Percentiles rank a stretch among this genome's conserved stretches.
These are phyloP conservation scores for Blastobasis adustella DNA, from an alignment of 2,888 invertebrate genomes.

Conservation along the genomic window DNA sequence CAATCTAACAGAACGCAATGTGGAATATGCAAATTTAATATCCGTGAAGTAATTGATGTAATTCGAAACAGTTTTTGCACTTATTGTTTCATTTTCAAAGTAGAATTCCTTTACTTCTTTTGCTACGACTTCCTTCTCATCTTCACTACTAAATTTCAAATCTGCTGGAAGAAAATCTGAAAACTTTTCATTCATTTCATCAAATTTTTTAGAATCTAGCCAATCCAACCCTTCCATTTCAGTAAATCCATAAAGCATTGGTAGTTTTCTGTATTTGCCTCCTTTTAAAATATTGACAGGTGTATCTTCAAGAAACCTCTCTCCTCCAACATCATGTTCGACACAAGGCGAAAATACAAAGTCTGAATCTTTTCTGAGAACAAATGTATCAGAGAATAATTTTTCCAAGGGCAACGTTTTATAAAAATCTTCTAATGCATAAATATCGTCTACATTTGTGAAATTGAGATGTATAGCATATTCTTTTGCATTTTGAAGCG, in stretches of 20 bases:
- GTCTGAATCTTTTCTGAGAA: conserved; percentile 18
- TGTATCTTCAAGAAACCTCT: conserved; percentile 29
- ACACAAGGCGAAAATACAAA: conserved; percentile 12
- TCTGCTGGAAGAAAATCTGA: background rate
- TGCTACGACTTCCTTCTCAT: conserved; percentile 28
- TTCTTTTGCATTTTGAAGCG: conserved; percentile 28
- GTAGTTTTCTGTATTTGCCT: conserved; percentile 29
- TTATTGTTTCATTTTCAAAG: conserved; percentile 26
- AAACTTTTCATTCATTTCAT: conserved; percentile 5
- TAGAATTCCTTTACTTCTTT: conserved; percentile 32
- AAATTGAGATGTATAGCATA: conserved; percentile 25
- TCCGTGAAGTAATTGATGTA: conserved; percentile 33
- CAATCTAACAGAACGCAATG: conserved; percentile 15
- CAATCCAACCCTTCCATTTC: conserved; percentile 40
- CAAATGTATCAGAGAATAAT: conserved; percentile 19
- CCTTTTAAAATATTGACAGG: conserved; percentile 26
- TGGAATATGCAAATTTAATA: conserved; percentile 17
- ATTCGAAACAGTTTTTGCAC: conserved; percentile 25
- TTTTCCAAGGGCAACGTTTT: conserved; percentile 25
- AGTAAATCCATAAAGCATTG: conserved; percentile 36
- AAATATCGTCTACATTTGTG: conserved; percentile 25
- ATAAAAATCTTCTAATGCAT: conserved; percentile 35
- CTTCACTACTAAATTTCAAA: conserved; percentile 9
- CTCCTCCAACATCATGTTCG: conserved; percentile 20
- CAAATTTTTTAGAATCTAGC: background rate